Conservation (phyloP, 2,888 invertebrate genomes). For the Leptinotarsa rubiginosa region DNA sequence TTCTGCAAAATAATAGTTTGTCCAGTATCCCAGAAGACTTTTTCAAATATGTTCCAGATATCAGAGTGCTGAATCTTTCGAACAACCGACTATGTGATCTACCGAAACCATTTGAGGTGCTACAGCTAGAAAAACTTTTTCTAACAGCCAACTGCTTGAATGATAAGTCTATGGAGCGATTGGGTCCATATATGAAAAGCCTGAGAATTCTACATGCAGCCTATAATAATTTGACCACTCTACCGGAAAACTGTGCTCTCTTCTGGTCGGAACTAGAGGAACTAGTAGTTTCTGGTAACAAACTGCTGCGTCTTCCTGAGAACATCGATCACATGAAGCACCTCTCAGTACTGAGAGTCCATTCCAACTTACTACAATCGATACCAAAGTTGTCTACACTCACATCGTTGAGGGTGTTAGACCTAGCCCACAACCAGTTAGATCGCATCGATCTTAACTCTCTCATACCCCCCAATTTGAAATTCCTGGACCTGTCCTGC, state of each 20-base stretch:
- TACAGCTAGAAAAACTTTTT: conserved; percentile 76
- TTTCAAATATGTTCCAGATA: conserved; percentile 74
- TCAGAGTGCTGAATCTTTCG: conserved; percentile 81
- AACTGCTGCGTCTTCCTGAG: conserved; percentile 80
- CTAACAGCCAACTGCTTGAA: conserved; percentile 82
- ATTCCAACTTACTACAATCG: conserved; percentile 82
- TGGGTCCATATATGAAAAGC: conserved; percentile 74
- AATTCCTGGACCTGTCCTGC: conserved; percentile 87
- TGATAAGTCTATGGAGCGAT: conserved; percentile 71
- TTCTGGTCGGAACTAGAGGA: conserved; percentile 86
- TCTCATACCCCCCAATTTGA: conserved; percentile 83
- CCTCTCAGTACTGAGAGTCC: conserved; percentile 81
- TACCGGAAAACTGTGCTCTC: conserved; percentile 80
- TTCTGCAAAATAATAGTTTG: conserved; percentile 83
- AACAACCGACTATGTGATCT: conserved; percentile 81
- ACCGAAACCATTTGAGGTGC: conserved; percentile 71
- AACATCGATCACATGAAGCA: conserved; percentile 79
- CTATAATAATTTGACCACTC: conserved; percentile 79
- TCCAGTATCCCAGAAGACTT: conserved; percentile 81
- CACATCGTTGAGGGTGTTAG: conserved; percentile 80
- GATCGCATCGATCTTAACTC: conserved; percentile 82
- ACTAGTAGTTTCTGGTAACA: conserved; percentile 84
- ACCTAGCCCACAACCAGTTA: conserved; percentile 87
- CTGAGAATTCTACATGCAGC: conserved; percentile 81
- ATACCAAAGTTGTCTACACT: conserved; percentile 83